A percentile compares a stretch with the other conserved stretches of the same genome.
Evolutionary conservation across 2,113 vertebrate species (phyloP).

Genomic region (Onychorhynchus coronatus): DNA sequence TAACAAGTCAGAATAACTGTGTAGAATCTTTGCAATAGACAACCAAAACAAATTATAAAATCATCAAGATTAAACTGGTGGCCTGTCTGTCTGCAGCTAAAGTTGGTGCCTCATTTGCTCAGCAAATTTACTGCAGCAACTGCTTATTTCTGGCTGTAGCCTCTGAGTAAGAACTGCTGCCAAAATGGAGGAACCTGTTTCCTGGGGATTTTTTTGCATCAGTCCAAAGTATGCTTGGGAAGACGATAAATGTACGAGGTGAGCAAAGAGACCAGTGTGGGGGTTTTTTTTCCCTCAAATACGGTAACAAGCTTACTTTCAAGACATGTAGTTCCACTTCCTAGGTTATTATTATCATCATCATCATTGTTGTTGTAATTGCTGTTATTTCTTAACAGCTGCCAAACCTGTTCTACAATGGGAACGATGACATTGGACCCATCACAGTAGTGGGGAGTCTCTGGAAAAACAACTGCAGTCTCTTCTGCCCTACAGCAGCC

Average conservation of each 20-base stretch:
- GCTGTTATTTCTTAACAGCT: background rate
- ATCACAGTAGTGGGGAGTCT: background rate
- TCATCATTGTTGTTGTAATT: background rate
- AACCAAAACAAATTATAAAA: background rate
- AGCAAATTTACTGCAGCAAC: background rate
- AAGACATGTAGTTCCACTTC: background rate
- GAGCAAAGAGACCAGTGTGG: background rate
- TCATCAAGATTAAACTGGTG: background rate
- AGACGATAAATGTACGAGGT: conserved; percentile 68
- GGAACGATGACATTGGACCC: background rate
- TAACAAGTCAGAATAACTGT: background rate
- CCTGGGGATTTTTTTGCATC: conserved; percentile 74
- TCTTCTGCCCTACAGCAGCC: background rate
- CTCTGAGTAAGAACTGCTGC: conserved; percentile 62
- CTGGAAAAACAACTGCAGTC: background rate
- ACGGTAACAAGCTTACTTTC: background rate
- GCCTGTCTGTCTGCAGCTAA: background rate
- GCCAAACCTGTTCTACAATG: background rate
- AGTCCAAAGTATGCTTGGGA: conserved; percentile 73
- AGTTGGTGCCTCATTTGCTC: background rate
- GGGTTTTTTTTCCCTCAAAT: background rate
- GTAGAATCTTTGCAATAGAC: background rate
- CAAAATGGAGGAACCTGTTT: conserved; percentile 77
- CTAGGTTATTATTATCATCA: background rate
- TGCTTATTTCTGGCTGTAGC: background rate